Evolutionary conservation across 2,888 invertebrate species (phyloP), one percentile per base, ranked within the genome.

Genomic region (Ellobium chinense): DNA sequence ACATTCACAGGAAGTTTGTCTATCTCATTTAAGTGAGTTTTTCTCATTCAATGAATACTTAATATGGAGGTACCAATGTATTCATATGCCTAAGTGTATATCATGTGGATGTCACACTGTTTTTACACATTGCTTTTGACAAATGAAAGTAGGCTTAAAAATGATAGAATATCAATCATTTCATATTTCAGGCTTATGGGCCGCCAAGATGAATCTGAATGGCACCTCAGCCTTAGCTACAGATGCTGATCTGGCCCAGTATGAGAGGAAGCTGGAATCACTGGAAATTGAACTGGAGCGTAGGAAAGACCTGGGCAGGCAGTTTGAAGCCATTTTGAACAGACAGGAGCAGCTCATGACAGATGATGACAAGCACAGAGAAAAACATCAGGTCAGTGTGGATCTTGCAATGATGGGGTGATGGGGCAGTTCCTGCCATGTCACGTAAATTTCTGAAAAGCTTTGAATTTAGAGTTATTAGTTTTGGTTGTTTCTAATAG

Each of bases 181-280:
- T 46, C 14, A n/a, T 37, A 69, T 73, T 73, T 2, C 54, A 81
- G 90, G 90, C 21, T 87, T 92, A 65, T 92, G 92, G 92, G 90
- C 90, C 2, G 91, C 92, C 82, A 92, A 92, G 85, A 87, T 92
- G 87, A 91, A 91, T 81, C 84, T 92, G 82, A 85, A 87, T 56
- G 90, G 91, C 12, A 87, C 86, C n/a, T 83, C 85, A 5, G 86
- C 86, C 34, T 82, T 90, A 84, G 91, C 90, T 21, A 90, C 90
- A n/a, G 85, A 88, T 29, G 88, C 85, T 27, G 91, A 92, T 65
- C 81, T 92, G 62, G 88, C 82, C 0, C 81, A 74, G 9, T 92
- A 91, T 77, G 90, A 91, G 62, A 82, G 80, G 27, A 90, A 90
- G 68, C 74, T 91, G 62, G 84, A 87, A 12, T 87, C 85, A 18